A percentile compares a stretch with the other conserved stretches of the same genome.
Evolutionary conservation across 2,113 vertebrate genomes (phyloP).

Genomic region (Colinus virginianus): DNA sequence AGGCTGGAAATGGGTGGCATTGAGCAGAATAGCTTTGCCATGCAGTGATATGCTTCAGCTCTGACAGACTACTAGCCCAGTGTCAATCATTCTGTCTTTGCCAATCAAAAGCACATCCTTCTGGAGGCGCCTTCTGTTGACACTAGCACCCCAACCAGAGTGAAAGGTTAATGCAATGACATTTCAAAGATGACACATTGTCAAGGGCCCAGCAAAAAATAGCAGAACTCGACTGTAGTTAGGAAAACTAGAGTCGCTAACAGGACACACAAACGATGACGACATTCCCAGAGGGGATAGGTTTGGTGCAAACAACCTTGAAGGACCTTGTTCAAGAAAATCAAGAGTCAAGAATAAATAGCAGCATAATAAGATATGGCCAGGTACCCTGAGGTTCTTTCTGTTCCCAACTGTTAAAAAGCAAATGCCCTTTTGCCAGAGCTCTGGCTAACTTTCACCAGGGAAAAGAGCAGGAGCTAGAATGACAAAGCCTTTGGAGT

Average conservation of each 20-base stretch:
- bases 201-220: slow-evolving; percentile 52
- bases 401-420: neutral
- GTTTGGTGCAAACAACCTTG: slow-evolving; percentile 42
- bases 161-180: slow-evolving; percentile 50
- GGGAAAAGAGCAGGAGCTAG: neutral
- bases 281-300: slow-evolving; percentile 37
- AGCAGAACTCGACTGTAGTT: neutral
- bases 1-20: neutral
- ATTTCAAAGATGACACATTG: slow-evolving; percentile 56
- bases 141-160: slow-evolving; percentile 47
- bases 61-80: slow-evolving; percentile 25
- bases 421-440: neutral
- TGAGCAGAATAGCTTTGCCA: slow-evolving; percentile 18
- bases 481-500: neutral
- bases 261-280: neutral
- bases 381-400: slow-evolving; percentile 23
- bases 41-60: neutral
- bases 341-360: slow-evolving; percentile 7
- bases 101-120: slow-evolving; percentile 69
- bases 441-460: neutral
- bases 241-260: neutral
- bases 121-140: slow-evolving; percentile 38
- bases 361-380: neutral
- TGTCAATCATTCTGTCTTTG: slow-evolving; percentile 70
- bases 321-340: slow-evolving; percentile 54